Conservation (phyloP, 2,113 vertebrate species). For the Hepsetus odoe region DNA sequence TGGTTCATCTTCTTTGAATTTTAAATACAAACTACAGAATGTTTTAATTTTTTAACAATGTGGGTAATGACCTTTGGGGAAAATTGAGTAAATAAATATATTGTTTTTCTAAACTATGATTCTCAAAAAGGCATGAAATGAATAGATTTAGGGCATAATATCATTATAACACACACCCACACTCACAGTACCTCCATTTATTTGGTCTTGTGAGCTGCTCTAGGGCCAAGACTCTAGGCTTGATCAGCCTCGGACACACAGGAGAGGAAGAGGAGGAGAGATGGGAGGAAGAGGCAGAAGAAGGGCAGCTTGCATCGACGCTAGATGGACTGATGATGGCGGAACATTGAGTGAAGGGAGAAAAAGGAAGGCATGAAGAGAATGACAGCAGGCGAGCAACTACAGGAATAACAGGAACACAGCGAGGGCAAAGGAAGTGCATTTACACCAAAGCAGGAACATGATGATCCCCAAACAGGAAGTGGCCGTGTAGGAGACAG, state of each 20-base stretch:
- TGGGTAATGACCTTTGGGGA: too few species aligned
- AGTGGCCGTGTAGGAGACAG: not conserved
- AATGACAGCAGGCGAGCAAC: constrained; percentile 58
- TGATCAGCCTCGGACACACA: constrained; percentile 16
- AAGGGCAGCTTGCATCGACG: constrained; percentile 62
- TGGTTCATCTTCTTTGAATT: too few species aligned
- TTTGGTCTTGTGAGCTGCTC: constrained; percentile 74
- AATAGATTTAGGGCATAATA: not conserved
- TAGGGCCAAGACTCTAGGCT: constrained; percentile 24
- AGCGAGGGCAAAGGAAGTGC: not conserved
- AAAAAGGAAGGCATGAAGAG: constrained; percentile 64
- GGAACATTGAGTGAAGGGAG: constrained; percentile 46
- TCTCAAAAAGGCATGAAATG: too few species aligned
- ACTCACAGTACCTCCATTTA: constrained; percentile 81
- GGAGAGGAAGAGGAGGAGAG: constrained; percentile 56
- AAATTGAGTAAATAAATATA: too few species aligned
- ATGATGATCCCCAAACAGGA: constrained; percentile 15
- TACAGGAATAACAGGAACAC: constrained; percentile 13
- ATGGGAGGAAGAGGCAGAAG: constrained; percentile 78
- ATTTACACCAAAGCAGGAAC: constrained; percentile 3
- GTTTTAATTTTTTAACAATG: too few species aligned
- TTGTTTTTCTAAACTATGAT: too few species aligned
- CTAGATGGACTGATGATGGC: constrained; percentile 8
- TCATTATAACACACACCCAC: not conserved
- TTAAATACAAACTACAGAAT: too few species aligned